Base-by-base conservation (phyloP, 2,888 invertebrate genomes). In the Cheilosia pagana region DNA sequence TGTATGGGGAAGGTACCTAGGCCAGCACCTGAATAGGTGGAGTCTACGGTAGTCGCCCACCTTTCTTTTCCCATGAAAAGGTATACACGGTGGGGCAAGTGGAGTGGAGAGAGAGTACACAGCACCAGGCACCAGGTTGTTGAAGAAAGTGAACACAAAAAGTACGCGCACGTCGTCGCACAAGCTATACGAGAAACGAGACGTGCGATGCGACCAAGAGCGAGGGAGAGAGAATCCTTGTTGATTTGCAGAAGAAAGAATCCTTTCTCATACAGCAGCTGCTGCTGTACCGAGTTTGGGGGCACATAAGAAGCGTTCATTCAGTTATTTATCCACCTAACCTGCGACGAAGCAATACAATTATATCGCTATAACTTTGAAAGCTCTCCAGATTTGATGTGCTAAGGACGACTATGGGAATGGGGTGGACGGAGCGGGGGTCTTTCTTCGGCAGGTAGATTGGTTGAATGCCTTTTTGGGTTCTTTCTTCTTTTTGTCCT, bases 401-500 rank as follows among this genome's bases (percentile, higher is more conserved):
- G 68, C 74, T 55, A 48, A 48, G 41, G 70, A 35, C 21, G 71
- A 68, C 62, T 77, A 2, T 8, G 83, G 78, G 77, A 62, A 60
- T 70, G 74, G 74, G 74, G 19, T 41, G 35, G 25, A 39, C 52
- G 6, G 16, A 19, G 8, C 21, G 41, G 87, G 67, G 48, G 59
- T 74, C 87, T 88, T 86, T 87, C 89, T 89, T 89, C 89, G 89
- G 90, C 91, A 91, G 91, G 91, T 91, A 91, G 91, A 91, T 91
- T 91, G 91, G 91, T 91, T 90, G 91, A 91, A 85, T 85, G 79
- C 53, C 79, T 85, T 85, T 85, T 81, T 75, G 52, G 59, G 48
- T 68, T 67, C 31, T 48, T 76, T 75, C 16, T 68, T 63, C 43
- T 43, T 65, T 31, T 41, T 63, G 25, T 63, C 25, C 68, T 75